Percentiles rank a stretch among this genome's conserved stretches.
These are phyloP conservation scores for Trichonephila clavipes DNA, from an alignment of 1,140 invertebrate genomes.

Conservation along the genomic window DNA sequence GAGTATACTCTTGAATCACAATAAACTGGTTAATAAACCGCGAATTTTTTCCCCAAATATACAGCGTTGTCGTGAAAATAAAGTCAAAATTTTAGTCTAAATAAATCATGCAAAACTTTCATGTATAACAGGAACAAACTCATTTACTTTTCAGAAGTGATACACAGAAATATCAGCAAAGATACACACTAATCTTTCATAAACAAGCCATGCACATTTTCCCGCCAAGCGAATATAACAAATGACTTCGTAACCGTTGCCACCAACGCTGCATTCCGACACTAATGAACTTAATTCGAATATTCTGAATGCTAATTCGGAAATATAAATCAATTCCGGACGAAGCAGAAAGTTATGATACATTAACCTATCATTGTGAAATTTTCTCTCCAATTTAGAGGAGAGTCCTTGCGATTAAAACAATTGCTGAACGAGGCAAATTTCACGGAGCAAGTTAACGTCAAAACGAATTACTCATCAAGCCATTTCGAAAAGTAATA, in stretches of 20 bases:
- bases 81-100: no score
- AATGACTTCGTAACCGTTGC: conserved; percentile 29
- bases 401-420: background rate
- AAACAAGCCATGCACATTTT: no score
- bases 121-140: no score
- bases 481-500: background rate
- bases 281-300: conserved; percentile 9
- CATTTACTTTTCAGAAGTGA: no score
- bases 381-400: background rate
- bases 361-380: conserved; percentile 33
- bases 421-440: background rate
- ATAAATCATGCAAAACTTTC: no score
- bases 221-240: background rate
- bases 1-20: no score
- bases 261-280: background rate
- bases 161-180: no score
- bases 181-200: no score
- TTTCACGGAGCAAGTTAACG: conserved; percentile 3
- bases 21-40: no score
- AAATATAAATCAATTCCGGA: conserved; percentile 30
- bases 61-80: no score
- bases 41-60: no score
- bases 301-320: conserved; percentile 24
- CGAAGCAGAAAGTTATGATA: conserved; percentile 22
- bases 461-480: background rate